phyloP scores from a whole-genome alignment of 2,113 vertebrate genomes.

The Hemichromis elongatus region DNA sequence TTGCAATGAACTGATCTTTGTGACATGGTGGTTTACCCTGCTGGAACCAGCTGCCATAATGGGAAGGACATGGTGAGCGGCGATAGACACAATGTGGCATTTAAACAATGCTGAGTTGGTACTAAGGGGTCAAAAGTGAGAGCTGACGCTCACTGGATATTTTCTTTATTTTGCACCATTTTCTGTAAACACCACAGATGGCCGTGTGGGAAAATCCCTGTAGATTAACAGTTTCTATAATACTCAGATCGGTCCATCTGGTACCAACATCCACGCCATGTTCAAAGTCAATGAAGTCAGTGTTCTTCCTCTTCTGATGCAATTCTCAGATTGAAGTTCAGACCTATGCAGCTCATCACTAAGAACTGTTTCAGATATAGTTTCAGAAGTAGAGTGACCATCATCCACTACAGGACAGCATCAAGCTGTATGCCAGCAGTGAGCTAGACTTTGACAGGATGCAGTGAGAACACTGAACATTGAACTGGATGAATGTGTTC shows the following conservation, averaged over 20 bases:
- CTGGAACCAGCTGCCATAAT: neutral
- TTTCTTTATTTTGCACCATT: neutral
- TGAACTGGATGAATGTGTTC: neutral
- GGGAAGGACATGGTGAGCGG: neutral
- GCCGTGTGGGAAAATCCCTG: accelerated
- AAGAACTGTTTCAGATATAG: neutral
- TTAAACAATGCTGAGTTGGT: neutral
- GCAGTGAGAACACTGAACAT: neutral
- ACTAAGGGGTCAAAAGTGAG: neutral
- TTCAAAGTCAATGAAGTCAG: neutral
- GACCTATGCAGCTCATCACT: neutral
- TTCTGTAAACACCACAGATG: neutral
- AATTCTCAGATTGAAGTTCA: neutral
- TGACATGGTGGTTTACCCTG: neutral
- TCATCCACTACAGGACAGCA: neutral
- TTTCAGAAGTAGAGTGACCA: neutral
- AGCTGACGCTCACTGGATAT: neutral
- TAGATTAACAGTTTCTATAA: accelerated
- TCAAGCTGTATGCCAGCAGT: neutral
- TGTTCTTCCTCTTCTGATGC: neutral
- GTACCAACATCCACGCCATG: neutral
- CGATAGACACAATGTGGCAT: accelerated
- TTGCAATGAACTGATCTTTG: neutral
- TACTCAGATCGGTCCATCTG: neutral
- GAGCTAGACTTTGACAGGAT: neutral